Percentiles rank a stretch among this genome's conserved stretches.
Conservation (phyloP, 2,113 vertebrate species). For the Anthoscopus minutus region DNA sequence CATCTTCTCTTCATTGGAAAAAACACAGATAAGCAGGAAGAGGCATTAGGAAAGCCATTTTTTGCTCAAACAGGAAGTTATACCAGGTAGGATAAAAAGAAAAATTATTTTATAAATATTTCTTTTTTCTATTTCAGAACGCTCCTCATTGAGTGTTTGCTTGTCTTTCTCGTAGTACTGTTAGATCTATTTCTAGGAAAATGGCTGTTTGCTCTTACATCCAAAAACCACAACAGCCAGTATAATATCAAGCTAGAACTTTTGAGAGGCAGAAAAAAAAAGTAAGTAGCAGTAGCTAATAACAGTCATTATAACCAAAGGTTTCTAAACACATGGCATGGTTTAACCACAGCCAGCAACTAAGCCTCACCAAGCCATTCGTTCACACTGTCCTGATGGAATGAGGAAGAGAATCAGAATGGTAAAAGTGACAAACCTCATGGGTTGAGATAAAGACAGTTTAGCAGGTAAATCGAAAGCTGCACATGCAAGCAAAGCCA, state of each 20-base stretch:
- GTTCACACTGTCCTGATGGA: not conserved
- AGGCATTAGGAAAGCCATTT: not conserved
- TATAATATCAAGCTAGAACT: not conserved
- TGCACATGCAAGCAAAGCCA: not conserved
- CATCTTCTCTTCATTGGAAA: not conserved
- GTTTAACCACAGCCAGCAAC: not conserved
- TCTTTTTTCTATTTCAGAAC: not conserved
- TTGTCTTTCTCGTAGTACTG: not conserved
- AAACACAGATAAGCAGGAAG: not conserved
- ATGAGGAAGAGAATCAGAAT: not conserved
- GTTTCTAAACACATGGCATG: not conserved
- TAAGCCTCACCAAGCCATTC: not conserved
- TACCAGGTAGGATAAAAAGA: not conserved
- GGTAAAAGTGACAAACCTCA: not conserved
- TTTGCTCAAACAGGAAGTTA: not conserved
- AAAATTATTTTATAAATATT: not conserved
- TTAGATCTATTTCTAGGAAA: not conserved
- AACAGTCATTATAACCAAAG: not conserved
- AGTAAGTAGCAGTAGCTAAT: accelerated
- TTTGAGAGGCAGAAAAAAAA: not conserved
- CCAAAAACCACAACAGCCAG: not conserved
- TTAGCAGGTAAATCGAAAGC: not conserved
- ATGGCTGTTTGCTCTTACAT: not conserved
- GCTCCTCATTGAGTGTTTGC: not conserved
- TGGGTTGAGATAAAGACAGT: not conserved